Evolutionary conservation across 2,888 invertebrate species (phyloP).

Genomic region (Nemotelus nigrinus): DNA sequence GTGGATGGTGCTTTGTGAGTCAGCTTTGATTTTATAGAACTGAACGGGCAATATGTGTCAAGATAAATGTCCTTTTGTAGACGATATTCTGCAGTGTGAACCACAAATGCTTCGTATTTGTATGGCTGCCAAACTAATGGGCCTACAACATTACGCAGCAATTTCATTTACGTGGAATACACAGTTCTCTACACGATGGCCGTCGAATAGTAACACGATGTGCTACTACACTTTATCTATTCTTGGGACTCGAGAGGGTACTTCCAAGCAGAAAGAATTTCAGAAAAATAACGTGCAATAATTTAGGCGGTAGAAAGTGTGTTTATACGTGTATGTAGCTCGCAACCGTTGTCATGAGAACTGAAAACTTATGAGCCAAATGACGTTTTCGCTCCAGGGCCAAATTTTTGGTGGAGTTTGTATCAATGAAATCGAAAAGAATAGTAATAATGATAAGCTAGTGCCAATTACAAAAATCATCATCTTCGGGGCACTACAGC

Average conservation of each 20-base stretch:
- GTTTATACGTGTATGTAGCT: not conserved
- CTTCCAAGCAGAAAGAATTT: conserved; percentile 6
- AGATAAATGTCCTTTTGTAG: conserved; percentile 48
- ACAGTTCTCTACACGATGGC: conserved; percentile 19
- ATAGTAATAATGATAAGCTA: no score
- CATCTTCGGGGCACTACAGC: no score
- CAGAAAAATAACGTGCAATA: not conserved
- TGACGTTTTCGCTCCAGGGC: no score
- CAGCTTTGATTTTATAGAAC: not conserved
- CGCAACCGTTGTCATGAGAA: no score
- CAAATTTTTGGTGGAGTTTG: no score
- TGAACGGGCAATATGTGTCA: conserved; percentile 47
- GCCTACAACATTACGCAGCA: conserved; percentile 45
- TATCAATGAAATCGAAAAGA: no score
- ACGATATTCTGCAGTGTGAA: conserved; percentile 25
- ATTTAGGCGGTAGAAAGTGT: not conserved
- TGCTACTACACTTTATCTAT: conserved; percentile 21
- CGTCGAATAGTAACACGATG: conserved; percentile 40
- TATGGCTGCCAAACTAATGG: conserved; percentile 46
- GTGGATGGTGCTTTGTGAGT: not conserved
- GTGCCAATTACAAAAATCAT: no score
- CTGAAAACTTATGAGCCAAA: no score
- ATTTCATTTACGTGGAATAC: conserved; percentile 37
- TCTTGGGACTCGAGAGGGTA: not conserved
- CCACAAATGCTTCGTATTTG: conserved; percentile 47